Conservation (phyloP, 2,888 invertebrate species). For the Subacronicta megacephala region DNA sequence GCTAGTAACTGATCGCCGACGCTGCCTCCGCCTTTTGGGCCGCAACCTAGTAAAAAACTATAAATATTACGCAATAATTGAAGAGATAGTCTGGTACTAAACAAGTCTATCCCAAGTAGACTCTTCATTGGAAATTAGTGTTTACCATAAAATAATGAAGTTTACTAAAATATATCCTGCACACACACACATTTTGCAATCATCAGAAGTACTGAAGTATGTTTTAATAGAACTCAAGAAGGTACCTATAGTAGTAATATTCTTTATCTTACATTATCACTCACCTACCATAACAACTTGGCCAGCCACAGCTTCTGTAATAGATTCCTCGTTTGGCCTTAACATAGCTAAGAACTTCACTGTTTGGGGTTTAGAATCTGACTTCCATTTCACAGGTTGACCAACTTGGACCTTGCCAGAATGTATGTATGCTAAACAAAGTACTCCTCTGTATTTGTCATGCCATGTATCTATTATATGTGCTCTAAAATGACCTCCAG, state of each 20-base stretch:
- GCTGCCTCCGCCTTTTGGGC: conserved; percentile 81
- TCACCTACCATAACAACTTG: conserved; percentile 96
- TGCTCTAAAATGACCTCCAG: conserved; percentile 92
- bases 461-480: conserved; percentile 98
- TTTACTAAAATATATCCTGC: too few relatives aligned
- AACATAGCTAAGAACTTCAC: conserved; percentile 94
- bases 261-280: conserved; percentile 53
- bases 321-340: conserved; percentile 92
- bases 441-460: conserved; percentile 95
- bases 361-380: conserved; percentile 93
- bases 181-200: too few relatives aligned
- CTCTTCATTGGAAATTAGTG: too few relatives aligned
- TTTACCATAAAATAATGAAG: too few relatives aligned
- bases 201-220: too few relatives aligned
- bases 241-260: too few relatives aligned
- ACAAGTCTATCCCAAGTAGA: too few relatives aligned
- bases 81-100: too few relatives aligned
- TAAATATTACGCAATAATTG: background rate
- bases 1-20: conserved; percentile 83
- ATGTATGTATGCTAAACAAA: conserved; percentile 93
- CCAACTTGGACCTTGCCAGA: conserved; percentile 94
- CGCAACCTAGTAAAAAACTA: conserved; percentile 73
- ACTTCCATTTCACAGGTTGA: conserved; percentile 92
- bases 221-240: too few relatives aligned
- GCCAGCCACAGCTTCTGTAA: conserved; percentile 93